phyloP scores from a whole-genome alignment of 2,113 vertebrate species.

The Furnarius figulus region DNA sequence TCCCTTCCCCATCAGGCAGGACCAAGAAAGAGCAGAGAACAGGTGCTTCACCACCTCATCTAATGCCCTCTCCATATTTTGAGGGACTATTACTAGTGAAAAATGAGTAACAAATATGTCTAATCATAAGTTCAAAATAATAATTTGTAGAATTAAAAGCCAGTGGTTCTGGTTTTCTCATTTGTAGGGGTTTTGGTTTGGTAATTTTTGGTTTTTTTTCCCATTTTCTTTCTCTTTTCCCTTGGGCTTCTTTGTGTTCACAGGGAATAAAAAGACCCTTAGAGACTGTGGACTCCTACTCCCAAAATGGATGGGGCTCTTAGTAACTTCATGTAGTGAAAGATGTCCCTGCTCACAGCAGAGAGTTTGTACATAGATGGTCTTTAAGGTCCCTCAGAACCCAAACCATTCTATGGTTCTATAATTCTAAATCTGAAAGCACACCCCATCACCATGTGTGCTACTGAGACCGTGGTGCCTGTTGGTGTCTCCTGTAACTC shows the following conservation, averaged over 20 bases:
- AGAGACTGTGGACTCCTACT: background rate
- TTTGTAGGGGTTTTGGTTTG: too few relatives aligned
- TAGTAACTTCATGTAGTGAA: background rate
- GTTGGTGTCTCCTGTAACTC: background rate
- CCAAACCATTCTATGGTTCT: background rate
- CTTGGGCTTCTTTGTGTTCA: background rate
- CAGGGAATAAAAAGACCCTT: background rate
- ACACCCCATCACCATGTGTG: accelerated
- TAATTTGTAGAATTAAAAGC: background rate
- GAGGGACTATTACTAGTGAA: background rate
- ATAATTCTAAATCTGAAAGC: background rate
- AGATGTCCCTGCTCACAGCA: background rate
- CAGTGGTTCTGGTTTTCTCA: background rate
- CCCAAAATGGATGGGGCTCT: background rate
- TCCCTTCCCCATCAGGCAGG: background rate
- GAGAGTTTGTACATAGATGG: background rate
- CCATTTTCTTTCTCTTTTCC: background rate
- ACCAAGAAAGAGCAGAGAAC: background rate
- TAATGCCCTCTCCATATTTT: background rate
- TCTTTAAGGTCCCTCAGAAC: background rate
- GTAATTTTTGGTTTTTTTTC: accelerated
- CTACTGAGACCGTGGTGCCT: background rate
- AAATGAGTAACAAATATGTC: slow-evolving; percentile 10
- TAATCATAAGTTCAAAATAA: background rate
- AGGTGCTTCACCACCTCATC: background rate